Base-by-base conservation (phyloP, 2,113 vertebrate species). In the Otus sunia region DNA sequence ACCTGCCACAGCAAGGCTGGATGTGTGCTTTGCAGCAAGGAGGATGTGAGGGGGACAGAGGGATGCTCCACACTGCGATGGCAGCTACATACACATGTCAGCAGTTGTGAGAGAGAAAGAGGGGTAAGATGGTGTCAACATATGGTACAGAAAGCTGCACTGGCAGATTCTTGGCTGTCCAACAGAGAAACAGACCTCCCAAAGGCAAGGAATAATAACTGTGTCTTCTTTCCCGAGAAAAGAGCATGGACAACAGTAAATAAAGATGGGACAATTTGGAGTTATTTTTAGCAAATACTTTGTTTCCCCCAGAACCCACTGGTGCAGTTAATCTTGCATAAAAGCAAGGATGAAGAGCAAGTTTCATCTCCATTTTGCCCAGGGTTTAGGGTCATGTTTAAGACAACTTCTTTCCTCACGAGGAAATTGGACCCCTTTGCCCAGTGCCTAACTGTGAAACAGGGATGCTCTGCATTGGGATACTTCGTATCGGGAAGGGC, bases 21-120 rank as follows among this genome's bases (percentile, higher is more conserved):
- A 3, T 4, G 49, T 2, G 29, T n/a, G 77, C 45, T 43, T 11
- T 2, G 32, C 9, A 59, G 37, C 39, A 58, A 73, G 69, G 30
- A 53, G 36, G n/a, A 15, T 3, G 2, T 0, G 1, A 32, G 19
- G 2, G 34, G 82, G 15, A 30, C 36, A 59, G 21, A 62, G 59
- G 45, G 58, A 27, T 21, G 81, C 36, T 41, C 60, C 56, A 49
- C 50, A 1, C 41, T 10, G 39, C 0, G 0, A 16, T 3, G 45
- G 37, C 55, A 94, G 41, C 36, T 12, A 8, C 25, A 47, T 7
- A 5, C 12, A 15, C 11, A 1, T 8, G 10, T 6, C 75, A 59
- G 56, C 16, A 66, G 41, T 14, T 50, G n/a, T 0, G 5, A 53
- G 45, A 66, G 6, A 49, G 34, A 21, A 16, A 29, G 49, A 41